Conservation (phyloP, 2,113 vertebrate genomes). For the Heliornis fulica region DNA sequence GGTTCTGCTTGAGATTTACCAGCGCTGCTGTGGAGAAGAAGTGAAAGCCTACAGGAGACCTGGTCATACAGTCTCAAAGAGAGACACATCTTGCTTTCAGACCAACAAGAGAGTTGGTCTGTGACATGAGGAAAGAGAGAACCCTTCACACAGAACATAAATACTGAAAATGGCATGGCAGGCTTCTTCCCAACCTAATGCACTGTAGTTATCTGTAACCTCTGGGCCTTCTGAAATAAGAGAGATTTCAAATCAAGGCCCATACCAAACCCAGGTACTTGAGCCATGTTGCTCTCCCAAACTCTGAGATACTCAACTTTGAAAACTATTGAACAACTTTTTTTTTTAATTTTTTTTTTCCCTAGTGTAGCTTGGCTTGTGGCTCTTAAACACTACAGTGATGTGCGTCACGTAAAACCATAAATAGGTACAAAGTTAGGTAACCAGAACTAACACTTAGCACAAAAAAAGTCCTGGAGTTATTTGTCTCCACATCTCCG, state of each 20-base stretch:
- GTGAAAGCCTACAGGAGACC: neutral
- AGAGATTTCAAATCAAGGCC: neutral
- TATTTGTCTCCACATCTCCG: slow-evolving; percentile 68
- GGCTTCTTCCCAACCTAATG: neutral
- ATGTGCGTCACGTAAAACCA: slow-evolving; percentile 18
- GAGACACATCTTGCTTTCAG: neutral
- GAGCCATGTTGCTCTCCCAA: neutral
- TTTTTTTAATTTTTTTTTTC: neutral
- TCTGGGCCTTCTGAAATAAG: neutral
- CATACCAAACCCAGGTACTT: neutral
- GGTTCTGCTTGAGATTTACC: neutral
- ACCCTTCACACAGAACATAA: neutral
- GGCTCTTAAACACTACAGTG: neutral
- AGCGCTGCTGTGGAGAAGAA: neutral
- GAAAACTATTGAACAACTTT: neutral
- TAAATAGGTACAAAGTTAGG: slow-evolving; percentile 57
- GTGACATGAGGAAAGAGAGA: neutral
- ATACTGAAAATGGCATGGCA: neutral
- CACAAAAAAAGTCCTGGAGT: slow-evolving; percentile 41
- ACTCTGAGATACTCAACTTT: neutral
- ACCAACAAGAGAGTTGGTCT: neutral
- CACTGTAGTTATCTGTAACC: neutral
- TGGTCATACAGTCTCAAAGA: neutral
- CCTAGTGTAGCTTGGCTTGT: neutral
- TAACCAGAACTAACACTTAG: slow-evolving; percentile 56